phyloP scores from a whole-genome alignment of 2,797 vertebrate species.

The Enteromius treurensis region DNA sequence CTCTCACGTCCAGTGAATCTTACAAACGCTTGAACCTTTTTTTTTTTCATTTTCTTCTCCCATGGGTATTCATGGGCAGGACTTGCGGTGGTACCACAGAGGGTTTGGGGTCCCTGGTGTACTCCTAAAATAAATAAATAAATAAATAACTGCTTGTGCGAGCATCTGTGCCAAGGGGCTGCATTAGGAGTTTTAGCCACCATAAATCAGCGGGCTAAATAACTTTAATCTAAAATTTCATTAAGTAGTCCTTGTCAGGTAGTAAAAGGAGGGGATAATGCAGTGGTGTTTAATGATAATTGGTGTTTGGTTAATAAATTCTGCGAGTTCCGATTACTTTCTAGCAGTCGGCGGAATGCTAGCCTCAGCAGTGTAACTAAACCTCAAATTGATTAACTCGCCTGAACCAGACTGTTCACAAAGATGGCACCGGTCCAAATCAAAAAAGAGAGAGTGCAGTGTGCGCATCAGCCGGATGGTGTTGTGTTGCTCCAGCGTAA shows the following conservation, averaged over 20 bases:
- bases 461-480: constrained; percentile 97
- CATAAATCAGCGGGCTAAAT: constrained; percentile 97
- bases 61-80: constrained; percentile 72
- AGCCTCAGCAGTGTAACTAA: constrained; percentile 99
- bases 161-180: constrained; percentile 89
- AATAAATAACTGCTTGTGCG: constrained; percentile 74
- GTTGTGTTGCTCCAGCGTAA: constrained; percentile 99
- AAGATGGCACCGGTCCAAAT: constrained; percentile 99
- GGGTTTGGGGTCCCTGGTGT: constrained; percentile 87
- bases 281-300: constrained; percentile 99
- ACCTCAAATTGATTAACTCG: constrained; percentile 99
- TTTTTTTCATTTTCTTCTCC: constrained; percentile 75
- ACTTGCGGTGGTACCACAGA: constrained; percentile 88
- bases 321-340: constrained; percentile 99
- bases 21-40: constrained; percentile 59
- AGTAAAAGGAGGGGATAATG: constrained; percentile 98
- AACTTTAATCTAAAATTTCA: constrained; percentile 99
- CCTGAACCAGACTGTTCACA: constrained; percentile 98
- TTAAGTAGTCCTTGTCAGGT: constrained; percentile 99
- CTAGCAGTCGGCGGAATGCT: constrained; percentile 98
- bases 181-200: constrained; percentile 85
- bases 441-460: constrained; percentile 82
- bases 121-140: constrained; percentile 77
- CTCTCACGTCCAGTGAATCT: constrained; percentile 51
- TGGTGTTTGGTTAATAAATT: constrained; percentile 99